These are phyloP conservation scores for Cyrtorhinus lividipennis DNA, from an alignment of 1,140 invertebrate species.

Conservation along the genomic window DNA sequence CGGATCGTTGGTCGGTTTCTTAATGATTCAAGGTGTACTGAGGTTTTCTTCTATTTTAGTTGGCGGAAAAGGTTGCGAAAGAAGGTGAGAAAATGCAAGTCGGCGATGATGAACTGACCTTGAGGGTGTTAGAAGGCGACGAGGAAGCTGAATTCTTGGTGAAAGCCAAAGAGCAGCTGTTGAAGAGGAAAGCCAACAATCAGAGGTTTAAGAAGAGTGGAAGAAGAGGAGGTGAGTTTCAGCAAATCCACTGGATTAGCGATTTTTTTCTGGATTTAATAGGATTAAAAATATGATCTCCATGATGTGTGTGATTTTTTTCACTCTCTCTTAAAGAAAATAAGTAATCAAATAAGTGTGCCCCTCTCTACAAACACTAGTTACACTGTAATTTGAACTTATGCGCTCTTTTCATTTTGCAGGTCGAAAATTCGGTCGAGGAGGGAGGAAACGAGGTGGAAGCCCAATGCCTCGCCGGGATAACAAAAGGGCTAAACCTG, in stretches of 20 bases:
- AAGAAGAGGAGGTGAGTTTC: neutral
- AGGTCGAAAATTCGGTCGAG: neutral
- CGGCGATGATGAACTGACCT: constrained; percentile 29
- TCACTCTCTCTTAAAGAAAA: too few species aligned
- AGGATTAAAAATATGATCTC: neutral
- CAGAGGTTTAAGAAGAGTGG: neutral
- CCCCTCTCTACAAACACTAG: neutral
- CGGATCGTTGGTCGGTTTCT: too few species aligned
- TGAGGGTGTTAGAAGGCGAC: constrained; percentile 46
- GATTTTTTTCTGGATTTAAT: neutral
- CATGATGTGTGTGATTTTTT: too few species aligned
- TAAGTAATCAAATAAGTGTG: neutral
- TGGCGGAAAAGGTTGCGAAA: constrained; percentile 35
- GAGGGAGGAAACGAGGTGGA: constrained; percentile 11
- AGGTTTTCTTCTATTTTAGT: neutral
- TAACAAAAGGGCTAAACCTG: neutral
- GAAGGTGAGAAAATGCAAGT: constrained; percentile 28
- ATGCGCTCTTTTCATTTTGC: neutral
- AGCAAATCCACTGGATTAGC: too few species aligned
- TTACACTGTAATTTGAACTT: neutral
- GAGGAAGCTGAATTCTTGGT: constrained; percentile 51
- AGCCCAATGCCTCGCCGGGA: neutral
- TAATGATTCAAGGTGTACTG: neutral
- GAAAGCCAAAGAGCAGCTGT: constrained; percentile 41
- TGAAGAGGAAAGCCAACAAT: neutral